phyloP scores from a whole-genome alignment of 2,888 invertebrate genomes.

The Xestia xanthographa region DNA sequence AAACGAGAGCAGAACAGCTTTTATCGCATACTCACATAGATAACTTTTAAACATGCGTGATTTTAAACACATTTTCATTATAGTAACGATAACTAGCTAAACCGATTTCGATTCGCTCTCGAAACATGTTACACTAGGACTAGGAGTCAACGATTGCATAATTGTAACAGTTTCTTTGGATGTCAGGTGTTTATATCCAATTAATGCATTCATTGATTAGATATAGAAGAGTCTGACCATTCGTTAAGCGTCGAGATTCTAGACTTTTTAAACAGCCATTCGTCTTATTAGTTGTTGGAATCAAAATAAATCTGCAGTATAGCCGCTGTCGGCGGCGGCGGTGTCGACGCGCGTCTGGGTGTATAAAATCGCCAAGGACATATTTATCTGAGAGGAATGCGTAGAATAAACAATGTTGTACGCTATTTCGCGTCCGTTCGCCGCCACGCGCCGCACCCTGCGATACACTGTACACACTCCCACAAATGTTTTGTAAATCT shows the following conservation, averaged over 20 bases:
- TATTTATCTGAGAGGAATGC: constrained; percentile 88
- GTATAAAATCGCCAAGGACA: constrained; percentile 88
- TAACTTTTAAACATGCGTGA: constrained; percentile 83
- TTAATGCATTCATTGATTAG: constrained; percentile 29
- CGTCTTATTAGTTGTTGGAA: constrained; percentile 73
- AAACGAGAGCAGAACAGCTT: constrained; percentile 83
- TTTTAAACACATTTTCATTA: constrained; percentile 79
- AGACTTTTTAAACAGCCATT: constrained; percentile 62
- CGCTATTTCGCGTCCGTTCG: constrained; percentile 79
- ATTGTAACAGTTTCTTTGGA: constrained; percentile 44
- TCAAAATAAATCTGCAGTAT: constrained; percentile 78
- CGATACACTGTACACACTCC: constrained; percentile 53
- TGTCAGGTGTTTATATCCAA: constrained; percentile 35
- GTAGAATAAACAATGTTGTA: constrained; percentile 87
- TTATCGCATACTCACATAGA: constrained; percentile 85
- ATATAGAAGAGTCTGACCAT: constrained; percentile 40
- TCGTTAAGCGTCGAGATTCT: constrained; percentile 50
- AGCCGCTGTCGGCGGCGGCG: constrained; percentile 68
- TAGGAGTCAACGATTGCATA: constrained; percentile 19
- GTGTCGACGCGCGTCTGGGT: constrained; percentile 76
- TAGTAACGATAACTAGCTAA: constrained; percentile 67
- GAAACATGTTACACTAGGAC: constrained; percentile 33
- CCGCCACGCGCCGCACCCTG: constrained; percentile 79
- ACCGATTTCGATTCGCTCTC: constrained; percentile 54
- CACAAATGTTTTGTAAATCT: constrained; percentile 64